Percentiles rank a stretch among this genome's conserved stretches.
phyloP scores from a whole-genome alignment of 2,113 vertebrate species.

The Ctenomys sociabilis region DNA sequence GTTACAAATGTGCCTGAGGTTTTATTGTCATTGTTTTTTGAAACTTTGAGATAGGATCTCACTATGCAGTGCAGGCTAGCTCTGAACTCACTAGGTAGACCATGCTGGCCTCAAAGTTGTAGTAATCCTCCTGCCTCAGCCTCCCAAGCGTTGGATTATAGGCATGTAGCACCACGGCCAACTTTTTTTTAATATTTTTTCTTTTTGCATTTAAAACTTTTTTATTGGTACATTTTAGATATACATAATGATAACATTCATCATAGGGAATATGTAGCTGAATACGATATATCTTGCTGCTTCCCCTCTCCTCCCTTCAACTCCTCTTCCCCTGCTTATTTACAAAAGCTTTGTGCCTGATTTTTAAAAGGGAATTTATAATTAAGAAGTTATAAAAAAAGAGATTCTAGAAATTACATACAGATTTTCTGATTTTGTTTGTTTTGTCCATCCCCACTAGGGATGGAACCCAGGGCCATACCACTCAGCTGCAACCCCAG shows the following conservation, averaged over 20 bases:
- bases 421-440: background rate
- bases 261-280: background rate
- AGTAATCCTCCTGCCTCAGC: background rate
- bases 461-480: background rate
- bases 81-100: background rate
- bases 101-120: background rate
- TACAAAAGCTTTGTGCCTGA: background rate
- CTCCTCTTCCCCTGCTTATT: background rate
- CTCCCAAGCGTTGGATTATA: background rate
- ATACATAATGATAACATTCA: background rate
- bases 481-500: background rate
- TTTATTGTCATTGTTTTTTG: background rate
- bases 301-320: background rate
- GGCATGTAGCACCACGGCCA: background rate
- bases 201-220: background rate
- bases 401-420: background rate
- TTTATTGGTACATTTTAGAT: background rate
- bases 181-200: background rate
- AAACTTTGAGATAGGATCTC: background rate
- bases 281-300: background rate
- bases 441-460: background rate
- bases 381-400: background rate
- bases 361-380: conserved; percentile 1
- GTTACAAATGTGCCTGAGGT: background rate
- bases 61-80: background rate